A percentile compares a stretch with the other conserved stretches of the same genome.
Conservation (phyloP, 92 coral and sea anemone species). For the Blastomussa wellsi region DNA sequence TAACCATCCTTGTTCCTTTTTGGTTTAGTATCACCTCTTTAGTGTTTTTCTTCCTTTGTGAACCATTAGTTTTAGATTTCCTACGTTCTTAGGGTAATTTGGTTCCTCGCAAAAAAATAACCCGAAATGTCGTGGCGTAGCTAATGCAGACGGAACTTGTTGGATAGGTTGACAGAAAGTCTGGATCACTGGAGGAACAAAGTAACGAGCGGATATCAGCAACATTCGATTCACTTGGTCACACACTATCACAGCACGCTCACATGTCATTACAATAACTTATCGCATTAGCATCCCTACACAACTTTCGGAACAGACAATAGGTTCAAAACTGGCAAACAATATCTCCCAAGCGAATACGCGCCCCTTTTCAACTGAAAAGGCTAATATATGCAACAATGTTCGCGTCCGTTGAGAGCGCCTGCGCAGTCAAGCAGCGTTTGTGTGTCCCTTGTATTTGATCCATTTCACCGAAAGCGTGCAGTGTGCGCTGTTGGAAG, state of each 20-base stretch:
- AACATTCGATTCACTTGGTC: neutral
- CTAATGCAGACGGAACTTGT: neutral
- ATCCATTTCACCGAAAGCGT: conserved; percentile 21
- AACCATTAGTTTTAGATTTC: too few species aligned
- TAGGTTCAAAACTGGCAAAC: conserved; percentile 9
- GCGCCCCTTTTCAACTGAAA: neutral
- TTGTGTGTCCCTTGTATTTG: conserved; percentile 22
- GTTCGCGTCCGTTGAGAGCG: conserved; percentile 21
- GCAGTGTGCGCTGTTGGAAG: conserved; percentile 31
- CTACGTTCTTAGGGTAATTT: too few species aligned
- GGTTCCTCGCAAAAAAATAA: too few species aligned
- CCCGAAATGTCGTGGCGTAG: too few species aligned
- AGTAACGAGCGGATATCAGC: too few species aligned
- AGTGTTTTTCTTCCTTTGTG: too few species aligned
- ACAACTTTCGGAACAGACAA: neutral
- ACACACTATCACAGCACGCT: neutral
- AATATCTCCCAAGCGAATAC: conserved; percentile 25
- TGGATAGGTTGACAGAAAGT: neutral
- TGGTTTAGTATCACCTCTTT: too few species aligned
- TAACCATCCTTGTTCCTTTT: too few species aligned
- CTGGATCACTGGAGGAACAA: neutral
- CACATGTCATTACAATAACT: neutral
- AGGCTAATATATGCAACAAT: conserved; percentile 33
- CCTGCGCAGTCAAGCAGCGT: conserved; percentile 33
- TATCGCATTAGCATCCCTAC: neutral